Base-by-base conservation (phyloP, 2,888 invertebrate species). In the Erebia ligea region DNA sequence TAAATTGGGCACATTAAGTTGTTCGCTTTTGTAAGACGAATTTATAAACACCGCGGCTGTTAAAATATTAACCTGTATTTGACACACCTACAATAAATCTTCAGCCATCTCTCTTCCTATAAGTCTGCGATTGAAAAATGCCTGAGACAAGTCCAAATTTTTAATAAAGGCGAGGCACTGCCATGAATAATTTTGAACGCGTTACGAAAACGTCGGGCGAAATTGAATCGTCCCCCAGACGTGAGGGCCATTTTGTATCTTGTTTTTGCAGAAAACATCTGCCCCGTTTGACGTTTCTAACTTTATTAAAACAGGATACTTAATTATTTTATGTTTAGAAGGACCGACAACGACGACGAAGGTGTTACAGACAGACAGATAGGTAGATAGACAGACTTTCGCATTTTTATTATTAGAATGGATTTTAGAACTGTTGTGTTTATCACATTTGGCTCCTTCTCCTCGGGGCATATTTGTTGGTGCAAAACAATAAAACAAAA, bases 51-150 rank as follows among this genome's bases (percentile, higher is more conserved):
- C 0, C 0, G 3, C 13, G 13, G 1, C 13, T 11, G 45, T 45
- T 42, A 45, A 3, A 11, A 13, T 45, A 45, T 45, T 13, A 58
- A n/a, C 13, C 13, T 58, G 25, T 9, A 40, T n/a, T 17, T 54
- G 17, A 19, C 19, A 13, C 56, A 21, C 34, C 50, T 15, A n/a
- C 19, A 48, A 25, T 48, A 63, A 52, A 50, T 62, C 45, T 63
- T 50, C 25, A 0, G 42, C 19, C 40, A 42, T 67, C 48, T 58
- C 42, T 57, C 42, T 6, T 15, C 57, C 52, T 70, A 59, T 11
- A n/a, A 59, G 64, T 54, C 21, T 59, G 25, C 34, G 59, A 54
- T 42, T 73, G 67, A 73, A 68, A 64, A 68, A 73, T 70, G 67
- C 54, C 19, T 21, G 25, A 64, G 61, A 73, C 72, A 59, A 48